Conservation (phyloP, 2,888 invertebrate genomes). For the Drosophila anomalata region DNA sequence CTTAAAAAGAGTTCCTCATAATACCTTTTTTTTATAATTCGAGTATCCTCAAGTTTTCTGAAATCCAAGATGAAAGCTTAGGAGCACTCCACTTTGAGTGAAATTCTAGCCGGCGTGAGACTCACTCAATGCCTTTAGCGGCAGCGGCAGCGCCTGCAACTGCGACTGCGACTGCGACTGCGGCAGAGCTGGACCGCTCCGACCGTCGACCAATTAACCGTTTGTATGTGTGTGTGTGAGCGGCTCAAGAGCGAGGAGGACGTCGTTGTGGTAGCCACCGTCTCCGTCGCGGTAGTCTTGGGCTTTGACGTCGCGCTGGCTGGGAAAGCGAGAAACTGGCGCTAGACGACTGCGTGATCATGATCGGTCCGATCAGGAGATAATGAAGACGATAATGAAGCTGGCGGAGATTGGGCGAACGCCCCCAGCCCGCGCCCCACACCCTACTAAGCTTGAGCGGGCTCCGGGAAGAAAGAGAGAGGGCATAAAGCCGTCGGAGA, state of each 20-base stretch:
- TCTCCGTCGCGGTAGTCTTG: background rate
- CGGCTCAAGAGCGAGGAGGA: background rate
- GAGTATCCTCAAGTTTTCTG: background rate
- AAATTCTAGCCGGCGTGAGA: background rate
- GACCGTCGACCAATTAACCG: constrained; percentile 46
- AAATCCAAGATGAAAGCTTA: constrained; percentile 11
- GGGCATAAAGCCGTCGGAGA: background rate
- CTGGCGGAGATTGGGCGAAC: constrained; percentile 42
- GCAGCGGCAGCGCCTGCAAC: background rate
- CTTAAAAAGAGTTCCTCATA: too few species aligned
- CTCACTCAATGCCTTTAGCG: constrained; percentile 2
- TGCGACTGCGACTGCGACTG: constrained; percentile 16
- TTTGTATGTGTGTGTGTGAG: constrained; percentile 3
- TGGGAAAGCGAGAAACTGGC: constrained; percentile 67
- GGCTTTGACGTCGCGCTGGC: constrained; percentile 71
- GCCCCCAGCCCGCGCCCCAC: constrained; percentile 39
- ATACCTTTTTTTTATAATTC: background rate
- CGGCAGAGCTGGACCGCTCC: constrained; percentile 9
- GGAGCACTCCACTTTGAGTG: constrained; percentile 12
- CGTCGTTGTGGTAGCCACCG: background rate
- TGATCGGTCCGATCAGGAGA: constrained; percentile 25
- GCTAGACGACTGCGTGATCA: constrained; percentile 74
- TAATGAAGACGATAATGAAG: constrained; percentile 43
- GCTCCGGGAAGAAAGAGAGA: constrained; percentile 15
- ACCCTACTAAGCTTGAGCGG: constrained; percentile 46